Evolutionary conservation across 64 coral and sea anemone species (phyloP).

Genomic region (Platygyra sinensis): DNA sequence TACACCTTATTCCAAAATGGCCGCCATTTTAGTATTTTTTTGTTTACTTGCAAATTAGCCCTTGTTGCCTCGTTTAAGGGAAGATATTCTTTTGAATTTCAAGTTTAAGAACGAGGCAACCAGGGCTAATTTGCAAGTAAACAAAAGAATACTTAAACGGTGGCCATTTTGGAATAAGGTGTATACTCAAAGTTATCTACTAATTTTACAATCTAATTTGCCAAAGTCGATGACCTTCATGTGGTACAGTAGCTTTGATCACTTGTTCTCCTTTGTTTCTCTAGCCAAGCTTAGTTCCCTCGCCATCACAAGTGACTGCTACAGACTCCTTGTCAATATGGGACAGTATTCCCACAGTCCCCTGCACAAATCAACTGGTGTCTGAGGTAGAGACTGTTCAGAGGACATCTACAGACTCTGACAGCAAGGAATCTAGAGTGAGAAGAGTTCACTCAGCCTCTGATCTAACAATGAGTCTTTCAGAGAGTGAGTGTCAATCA

Average conservation of each 20-base stretch:
- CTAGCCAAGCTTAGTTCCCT: conserved; percentile 16
- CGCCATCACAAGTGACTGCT: not conserved
- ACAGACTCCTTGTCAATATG: conserved; percentile 33
- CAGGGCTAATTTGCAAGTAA: too few relatives aligned
- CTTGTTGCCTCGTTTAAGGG: too few relatives aligned
- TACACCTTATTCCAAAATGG: too few relatives aligned
- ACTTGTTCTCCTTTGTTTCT: not conserved
- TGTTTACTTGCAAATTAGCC: too few relatives aligned
- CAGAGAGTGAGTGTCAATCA: conserved; percentile 17
- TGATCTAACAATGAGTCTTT: not conserved
- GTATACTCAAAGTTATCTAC: not conserved
- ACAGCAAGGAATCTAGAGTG: not conserved
- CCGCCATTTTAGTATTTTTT: too few relatives aligned
- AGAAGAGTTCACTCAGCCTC: conserved; percentile 17
- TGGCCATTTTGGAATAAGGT: too few relatives aligned
- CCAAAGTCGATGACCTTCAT: not conserved
- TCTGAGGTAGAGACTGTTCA: not conserved
- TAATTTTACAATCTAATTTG: not conserved
- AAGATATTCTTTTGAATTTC: too few relatives aligned
- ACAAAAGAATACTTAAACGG: too few relatives aligned
- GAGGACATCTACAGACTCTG: not conserved
- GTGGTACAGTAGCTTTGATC: not conserved
- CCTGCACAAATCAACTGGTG: conserved; percentile 63
- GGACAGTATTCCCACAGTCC: conserved; percentile 69
- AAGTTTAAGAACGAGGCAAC: too few relatives aligned